These are phyloP conservation scores for Phylloscopus whistleri DNA, from an alignment of 2,113 vertebrate genomes.

Conservation along the genomic window DNA sequence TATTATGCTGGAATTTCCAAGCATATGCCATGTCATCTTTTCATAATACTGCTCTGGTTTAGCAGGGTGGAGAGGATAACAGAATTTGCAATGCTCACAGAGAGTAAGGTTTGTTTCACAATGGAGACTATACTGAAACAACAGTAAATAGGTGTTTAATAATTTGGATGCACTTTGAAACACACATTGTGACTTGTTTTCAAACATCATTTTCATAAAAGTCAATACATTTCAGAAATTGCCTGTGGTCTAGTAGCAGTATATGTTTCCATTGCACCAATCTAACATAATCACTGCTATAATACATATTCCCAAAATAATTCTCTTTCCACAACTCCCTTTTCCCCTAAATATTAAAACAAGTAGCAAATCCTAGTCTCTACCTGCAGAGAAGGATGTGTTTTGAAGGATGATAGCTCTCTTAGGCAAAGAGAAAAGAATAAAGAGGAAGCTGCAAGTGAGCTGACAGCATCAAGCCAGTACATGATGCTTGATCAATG, in stretches of 20 bases:
- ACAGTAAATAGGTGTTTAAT: not conserved
- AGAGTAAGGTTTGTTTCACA: not conserved
- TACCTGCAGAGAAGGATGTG: not conserved
- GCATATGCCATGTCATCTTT: not conserved
- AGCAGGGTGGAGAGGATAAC: not conserved
- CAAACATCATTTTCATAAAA: not conserved
- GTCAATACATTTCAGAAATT: not conserved
- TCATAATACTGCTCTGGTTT: not conserved
- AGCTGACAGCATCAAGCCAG: not conserved
- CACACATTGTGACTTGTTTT: not conserved
- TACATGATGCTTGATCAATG: constrained; percentile 53
- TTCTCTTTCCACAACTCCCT: not conserved
- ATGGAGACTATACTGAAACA: not conserved
- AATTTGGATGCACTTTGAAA: not conserved
- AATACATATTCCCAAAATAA: not conserved
- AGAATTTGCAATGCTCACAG: not conserved
- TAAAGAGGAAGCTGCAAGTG: constrained; percentile 25
- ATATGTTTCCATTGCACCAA: not conserved
- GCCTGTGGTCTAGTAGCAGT: not conserved
- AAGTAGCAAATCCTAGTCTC: constrained; percentile 11
- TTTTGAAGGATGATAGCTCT: constrained; percentile 26
- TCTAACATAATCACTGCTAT: not conserved
- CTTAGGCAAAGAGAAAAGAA: not conserved
- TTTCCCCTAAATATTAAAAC: not conserved
- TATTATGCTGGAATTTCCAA: not conserved